Percentiles rank a stretch among this genome's conserved stretches.
These are phyloP conservation scores for Pristionchus fissidentatus DNA, from an alignment of 2,888 invertebrate species.

Conservation along the genomic window DNA sequence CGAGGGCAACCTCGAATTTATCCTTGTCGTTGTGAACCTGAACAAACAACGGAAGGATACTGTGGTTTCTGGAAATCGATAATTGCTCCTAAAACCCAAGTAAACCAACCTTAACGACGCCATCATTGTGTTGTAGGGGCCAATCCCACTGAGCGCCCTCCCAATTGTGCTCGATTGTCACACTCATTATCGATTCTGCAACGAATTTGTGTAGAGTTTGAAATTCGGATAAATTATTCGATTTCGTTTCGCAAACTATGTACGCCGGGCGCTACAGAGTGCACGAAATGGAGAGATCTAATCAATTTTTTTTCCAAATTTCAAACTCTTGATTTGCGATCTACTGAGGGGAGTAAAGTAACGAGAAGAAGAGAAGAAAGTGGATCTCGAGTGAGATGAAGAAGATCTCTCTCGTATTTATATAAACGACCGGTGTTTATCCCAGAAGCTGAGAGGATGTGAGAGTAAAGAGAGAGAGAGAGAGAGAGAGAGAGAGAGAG, in stretches of 20 bases:
- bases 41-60: background rate
- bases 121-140: constrained; percentile 70
- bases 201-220: too few species aligned
- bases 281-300: background rate
- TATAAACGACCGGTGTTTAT: background rate
- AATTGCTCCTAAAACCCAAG: background rate
- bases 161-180: constrained; percentile 64
- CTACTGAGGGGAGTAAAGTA: background rate
- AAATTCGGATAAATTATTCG: too few species aligned
- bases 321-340: too few species aligned
- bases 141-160: constrained; percentile 67
- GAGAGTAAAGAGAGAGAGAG: constrained; percentile 9
- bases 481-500: background rate
- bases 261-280: background rate
- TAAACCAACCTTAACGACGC: constrained; percentile 63
- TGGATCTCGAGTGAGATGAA: background rate
- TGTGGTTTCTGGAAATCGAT: background rate
- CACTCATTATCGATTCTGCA: constrained; percentile 55
- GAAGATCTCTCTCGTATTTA: constrained; percentile 30
- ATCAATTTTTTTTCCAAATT: too few species aligned
- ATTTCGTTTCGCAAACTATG: too few species aligned
- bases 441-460: background rate
- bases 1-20: constrained; percentile 53
- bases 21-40: constrained; percentile 50
- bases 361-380: background rate